phyloP scores from a whole-genome alignment of 1,140 invertebrate genomes.

The Eriocheir sinensis region DNA sequence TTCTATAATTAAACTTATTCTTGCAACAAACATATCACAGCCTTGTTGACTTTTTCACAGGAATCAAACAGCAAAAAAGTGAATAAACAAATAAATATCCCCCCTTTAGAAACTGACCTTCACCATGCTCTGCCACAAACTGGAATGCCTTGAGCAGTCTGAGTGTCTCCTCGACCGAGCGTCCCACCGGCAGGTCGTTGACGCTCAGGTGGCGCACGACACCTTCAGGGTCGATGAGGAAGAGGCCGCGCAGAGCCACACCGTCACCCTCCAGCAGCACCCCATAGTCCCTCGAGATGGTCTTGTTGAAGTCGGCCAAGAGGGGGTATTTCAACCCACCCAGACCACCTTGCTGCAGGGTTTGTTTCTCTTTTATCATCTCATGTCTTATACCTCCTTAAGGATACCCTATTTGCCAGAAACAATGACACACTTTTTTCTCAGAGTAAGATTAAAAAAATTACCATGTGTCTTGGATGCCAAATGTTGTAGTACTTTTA shows the following conservation, averaged over 20 bases:
- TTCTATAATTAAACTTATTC: too few species aligned
- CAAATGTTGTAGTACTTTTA: too few species aligned
- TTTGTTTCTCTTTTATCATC: too few species aligned
- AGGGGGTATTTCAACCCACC: conserved; percentile 95
- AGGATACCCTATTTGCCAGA: neutral
- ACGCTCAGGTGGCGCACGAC: conserved; percentile 88
- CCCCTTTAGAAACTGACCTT: conserved; percentile 81
- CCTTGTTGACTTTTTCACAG: too few species aligned
- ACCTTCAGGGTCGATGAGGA: conserved; percentile 89
- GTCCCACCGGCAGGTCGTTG: conserved; percentile 87
- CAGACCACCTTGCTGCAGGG: conserved; percentile 91
- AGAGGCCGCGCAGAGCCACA: conserved; percentile 92
- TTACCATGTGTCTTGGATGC: too few species aligned
- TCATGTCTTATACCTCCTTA: neutral
- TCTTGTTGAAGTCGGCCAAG: conserved; percentile 95
- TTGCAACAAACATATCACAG: too few species aligned
- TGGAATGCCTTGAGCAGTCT: conserved; percentile 87
- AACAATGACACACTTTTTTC: too few species aligned
- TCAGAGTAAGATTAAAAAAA: too few species aligned
- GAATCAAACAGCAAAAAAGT: too few species aligned
- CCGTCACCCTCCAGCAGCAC: conserved; percentile 93
- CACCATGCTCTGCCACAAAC: conserved; percentile 85
- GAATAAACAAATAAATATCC: conserved; percentile 42
- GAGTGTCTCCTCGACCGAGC: conserved; percentile 86
- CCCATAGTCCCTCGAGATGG: conserved; percentile 92